phyloP scores from a whole-genome alignment of 2,797 vertebrate genomes.

The Spheniscus humboldti region DNA sequence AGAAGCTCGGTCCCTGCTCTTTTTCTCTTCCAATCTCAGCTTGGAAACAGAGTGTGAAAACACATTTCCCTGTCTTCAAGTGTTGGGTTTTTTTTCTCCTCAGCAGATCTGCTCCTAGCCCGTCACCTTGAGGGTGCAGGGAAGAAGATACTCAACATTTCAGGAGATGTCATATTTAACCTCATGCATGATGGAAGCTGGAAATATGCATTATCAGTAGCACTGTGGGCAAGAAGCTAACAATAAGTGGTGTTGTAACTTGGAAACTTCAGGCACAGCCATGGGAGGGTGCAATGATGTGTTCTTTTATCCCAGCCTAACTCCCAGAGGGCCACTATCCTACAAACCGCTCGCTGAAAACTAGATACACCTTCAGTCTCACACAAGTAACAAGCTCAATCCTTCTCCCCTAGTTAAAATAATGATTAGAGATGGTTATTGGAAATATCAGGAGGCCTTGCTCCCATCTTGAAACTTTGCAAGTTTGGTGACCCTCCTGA shows the following conservation, averaged over 20 bases:
- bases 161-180: background rate
- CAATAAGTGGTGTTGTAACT: background rate
- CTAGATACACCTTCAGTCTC: background rate
- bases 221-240: background rate
- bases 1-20: background rate
- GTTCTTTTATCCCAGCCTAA: background rate
- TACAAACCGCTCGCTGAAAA: background rate
- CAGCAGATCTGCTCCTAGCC: background rate
- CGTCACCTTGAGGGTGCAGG: background rate
- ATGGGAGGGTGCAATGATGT: background rate
- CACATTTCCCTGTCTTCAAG: background rate
- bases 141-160: background rate
- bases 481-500: background rate
- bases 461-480: background rate
- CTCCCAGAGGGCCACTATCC: background rate
- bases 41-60: background rate
- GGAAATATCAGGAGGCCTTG: background rate
- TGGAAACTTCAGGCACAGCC: background rate
- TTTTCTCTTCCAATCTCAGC: conserved; percentile 10
- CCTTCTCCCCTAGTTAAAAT: background rate
- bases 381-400: background rate
- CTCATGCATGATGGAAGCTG: background rate
- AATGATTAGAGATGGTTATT: background rate
- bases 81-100: background rate
- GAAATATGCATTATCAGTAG: background rate